Conservation (phyloP, 2,888 invertebrate genomes). For the Cryptus armator region DNA sequence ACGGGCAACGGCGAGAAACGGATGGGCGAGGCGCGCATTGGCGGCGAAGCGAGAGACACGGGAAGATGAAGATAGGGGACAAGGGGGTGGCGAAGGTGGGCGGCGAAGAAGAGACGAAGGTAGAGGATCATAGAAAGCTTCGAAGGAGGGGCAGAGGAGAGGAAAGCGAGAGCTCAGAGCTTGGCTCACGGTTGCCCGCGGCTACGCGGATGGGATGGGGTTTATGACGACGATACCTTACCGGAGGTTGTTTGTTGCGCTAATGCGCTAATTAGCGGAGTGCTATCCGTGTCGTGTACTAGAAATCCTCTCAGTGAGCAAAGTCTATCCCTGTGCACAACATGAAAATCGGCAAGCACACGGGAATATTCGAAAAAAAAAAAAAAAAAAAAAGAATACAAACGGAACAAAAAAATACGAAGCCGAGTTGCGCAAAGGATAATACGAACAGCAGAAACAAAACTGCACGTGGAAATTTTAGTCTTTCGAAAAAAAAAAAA, state of each 20-base stretch:
- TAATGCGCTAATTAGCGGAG: constrained; percentile 84
- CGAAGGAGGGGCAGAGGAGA: not conserved
- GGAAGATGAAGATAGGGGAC: constrained; percentile 5
- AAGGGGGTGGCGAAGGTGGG: not conserved
- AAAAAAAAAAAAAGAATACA: not conserved
- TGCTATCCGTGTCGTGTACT: constrained; percentile 80
- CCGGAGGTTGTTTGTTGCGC: constrained; percentile 82
- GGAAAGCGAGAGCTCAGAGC: constrained; percentile 28
- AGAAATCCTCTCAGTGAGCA: constrained; percentile 64
- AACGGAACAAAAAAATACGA: not conserved
- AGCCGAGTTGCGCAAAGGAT: not conserved
- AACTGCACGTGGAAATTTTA: not conserved
- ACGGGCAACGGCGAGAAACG: constrained; percentile 51
- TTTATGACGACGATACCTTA: constrained; percentile 29
- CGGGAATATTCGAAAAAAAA: constrained; percentile 13
- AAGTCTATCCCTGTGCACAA: constrained; percentile 20
- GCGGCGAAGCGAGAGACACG: constrained; percentile 40
- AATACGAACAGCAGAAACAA: not conserved
- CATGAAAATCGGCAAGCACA: constrained; percentile 32
- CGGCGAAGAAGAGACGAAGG: not conserved
- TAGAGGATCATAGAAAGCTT: not conserved
- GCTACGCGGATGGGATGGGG: constrained; percentile 1
- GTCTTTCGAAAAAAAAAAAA: no score
- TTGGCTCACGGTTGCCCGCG: constrained; percentile 14
- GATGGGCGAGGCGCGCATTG: constrained; percentile 48